phyloP scores from a whole-genome alignment of 2,113 vertebrate genomes.

The Callionymus lyra region DNA sequence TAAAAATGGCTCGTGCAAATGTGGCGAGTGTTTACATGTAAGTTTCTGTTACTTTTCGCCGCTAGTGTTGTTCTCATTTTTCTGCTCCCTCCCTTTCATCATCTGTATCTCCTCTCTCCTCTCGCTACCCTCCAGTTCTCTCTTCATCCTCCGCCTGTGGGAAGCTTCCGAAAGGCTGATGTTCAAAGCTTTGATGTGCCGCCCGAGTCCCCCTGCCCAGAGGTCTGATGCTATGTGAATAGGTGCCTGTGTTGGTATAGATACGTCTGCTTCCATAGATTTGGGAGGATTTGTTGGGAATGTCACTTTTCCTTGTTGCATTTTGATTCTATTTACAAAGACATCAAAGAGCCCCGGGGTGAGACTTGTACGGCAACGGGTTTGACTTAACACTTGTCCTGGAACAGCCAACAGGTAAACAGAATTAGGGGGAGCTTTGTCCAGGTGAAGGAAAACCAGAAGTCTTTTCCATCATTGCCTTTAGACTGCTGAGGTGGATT shows the following conservation, averaged over 20 bases:
- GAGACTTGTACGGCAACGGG: conserved; percentile 14
- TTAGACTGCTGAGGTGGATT: too few species aligned
- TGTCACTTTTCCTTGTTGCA: conserved; percentile 6
- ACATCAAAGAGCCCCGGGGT: conserved; percentile 10
- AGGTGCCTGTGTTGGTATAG: conserved; percentile 4
- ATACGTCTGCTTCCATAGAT: conserved; percentile 3
- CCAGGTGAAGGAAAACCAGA: conserved; percentile 4
- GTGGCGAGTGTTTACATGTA: too few species aligned
- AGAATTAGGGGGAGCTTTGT: conserved; percentile 12
- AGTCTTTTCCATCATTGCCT: too few species aligned
- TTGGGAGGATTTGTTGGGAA: conserved; percentile 1
- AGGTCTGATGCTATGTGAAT: conserved; percentile 8
- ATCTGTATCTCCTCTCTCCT: conserved; percentile 5
- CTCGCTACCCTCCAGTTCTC: neutral
- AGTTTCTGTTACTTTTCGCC: neutral
- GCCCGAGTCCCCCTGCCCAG: conserved; percentile 11
- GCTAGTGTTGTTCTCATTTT: conserved; percentile 1
- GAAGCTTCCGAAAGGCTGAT: conserved; percentile 21
- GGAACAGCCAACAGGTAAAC: conserved; percentile 20
- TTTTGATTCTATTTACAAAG: conserved; percentile 5
- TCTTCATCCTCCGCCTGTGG: conserved; percentile 9
- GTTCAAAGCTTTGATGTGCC: conserved; percentile 21
- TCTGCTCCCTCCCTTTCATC: conserved; percentile 2
- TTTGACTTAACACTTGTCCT: conserved; percentile 15
- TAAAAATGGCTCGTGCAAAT: too few species aligned